A percentile compares a stretch with the other conserved stretches of the same genome.
Evolutionary conservation across 2,113 vertebrate species (phyloP).

Genomic region (Tyto alba): DNA sequence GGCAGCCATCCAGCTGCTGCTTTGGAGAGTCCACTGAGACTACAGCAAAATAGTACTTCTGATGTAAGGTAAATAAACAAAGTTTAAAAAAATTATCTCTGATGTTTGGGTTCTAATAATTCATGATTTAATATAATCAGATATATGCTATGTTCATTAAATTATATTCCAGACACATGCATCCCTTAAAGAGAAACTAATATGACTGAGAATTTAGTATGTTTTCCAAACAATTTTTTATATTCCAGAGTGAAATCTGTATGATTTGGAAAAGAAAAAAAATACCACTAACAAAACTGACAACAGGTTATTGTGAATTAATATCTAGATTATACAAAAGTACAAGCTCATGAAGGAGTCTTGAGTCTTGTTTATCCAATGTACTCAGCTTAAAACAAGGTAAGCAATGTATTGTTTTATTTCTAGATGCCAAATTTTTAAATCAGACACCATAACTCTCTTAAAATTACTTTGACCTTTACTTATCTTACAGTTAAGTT

Average conservation of each 20-base stretch:
- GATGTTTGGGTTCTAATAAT: background rate
- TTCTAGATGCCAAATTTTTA: background rate
- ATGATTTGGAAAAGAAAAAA: background rate
- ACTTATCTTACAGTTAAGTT: background rate
- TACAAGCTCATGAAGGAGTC: background rate
- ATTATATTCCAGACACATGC: background rate
- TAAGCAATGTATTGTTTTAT: background rate
- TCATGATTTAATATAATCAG: background rate
- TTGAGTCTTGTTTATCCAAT: background rate
- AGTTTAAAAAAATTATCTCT: background rate
- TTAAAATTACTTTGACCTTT: conserved; percentile 8
- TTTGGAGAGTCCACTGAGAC: background rate
- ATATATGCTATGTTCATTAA: background rate
- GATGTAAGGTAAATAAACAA: background rate
- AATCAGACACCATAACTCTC: background rate
- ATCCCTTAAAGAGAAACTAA: background rate
- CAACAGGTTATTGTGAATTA: background rate
- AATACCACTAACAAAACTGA: background rate
- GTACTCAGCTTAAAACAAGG: background rate
- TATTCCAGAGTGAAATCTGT: background rate
- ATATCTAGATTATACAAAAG: background rate
- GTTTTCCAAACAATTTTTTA: background rate
- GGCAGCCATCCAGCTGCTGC: background rate
- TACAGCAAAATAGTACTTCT: background rate
- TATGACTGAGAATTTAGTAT: background rate